Base-by-base conservation (phyloP, 1,140 invertebrate genomes). In the Neodiprion lecontei region DNA sequence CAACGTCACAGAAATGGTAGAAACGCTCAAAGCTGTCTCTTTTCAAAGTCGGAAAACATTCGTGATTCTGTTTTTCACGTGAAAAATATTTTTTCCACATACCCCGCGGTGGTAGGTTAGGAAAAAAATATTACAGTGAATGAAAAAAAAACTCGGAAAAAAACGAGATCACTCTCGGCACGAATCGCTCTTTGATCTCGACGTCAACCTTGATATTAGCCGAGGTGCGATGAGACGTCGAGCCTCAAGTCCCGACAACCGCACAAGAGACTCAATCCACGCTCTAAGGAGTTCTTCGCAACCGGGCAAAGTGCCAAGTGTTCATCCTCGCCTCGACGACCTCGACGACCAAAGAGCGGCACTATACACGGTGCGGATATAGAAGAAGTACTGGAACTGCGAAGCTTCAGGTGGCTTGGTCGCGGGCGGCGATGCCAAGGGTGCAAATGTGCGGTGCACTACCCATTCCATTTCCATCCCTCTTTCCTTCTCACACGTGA, bases 281-380 rank as follows among this genome's bases (percentile, higher is more conserved):
- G 53, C 53, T 61, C 8, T 61, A 17, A 61, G 53, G 11, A 61
- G 5, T 61, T 17, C 53, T 61, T 61, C 53, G 53, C 4, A 61
- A 61, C 53, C 53, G 11, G 53, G 53, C 53, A 61, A 61, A 61
- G 53, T 61, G 53, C 53, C 53, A 61, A 61, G 53, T 61, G 53
- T 61, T 61, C 53, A 61, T 9, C 53, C 53, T 61, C 53, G 53
- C 53, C 53, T 17, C 53, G 53, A 14, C 53, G 11, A 61, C 8
- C 11, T 17, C 53, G 53, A 14, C n/a, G 9, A 61, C 53, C 5
- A 5, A 9, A 61, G 53, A 8, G 53, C 0, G 53, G 53, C 53
- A 14, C 53, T 61, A 61, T 12, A 61, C n/a, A 9, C 53, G n/a
- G 53, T 17, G n/a, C 9, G 53, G 53, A 61, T 61, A 61, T 61